Base-by-base conservation (phyloP, 2,888 invertebrate species). In the Caenorhabditis uteleia region DNA sequence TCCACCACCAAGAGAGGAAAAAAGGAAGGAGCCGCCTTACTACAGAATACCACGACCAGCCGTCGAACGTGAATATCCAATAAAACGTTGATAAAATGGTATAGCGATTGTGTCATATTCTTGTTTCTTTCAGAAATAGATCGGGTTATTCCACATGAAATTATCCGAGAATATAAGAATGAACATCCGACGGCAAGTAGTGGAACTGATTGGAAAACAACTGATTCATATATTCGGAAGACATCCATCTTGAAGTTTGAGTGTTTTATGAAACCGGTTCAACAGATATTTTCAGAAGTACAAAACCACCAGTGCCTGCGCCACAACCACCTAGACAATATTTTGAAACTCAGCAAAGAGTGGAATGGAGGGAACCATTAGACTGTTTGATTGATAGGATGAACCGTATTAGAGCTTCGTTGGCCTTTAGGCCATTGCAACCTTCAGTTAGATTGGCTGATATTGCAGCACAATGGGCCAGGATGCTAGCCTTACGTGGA, bases 381-480 rank as follows among this genome's bases (percentile, higher is more conserved):
- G 62, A 68, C 33, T 56, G 59, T 27, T 21, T 68, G 10, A 58
- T 68, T 25, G 51, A 56, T 43, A 46, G 56, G 23, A 62, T 68
- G 33, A 68, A 68, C 23, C 31, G 33, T 18, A 53, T 68, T n/a
- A 36, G 68, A 26, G n/a, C 8, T 12, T 43, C 51, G 3, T 33
- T 48, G 29, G 57, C 54, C 16, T 55, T 58, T 39, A 54, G 39
- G n/a, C 56, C 55, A 26, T 40, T 71, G 1, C 55, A 68, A 18
- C 68, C 66, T 2, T 66, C 62, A 6, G 57, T 68, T 3, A 23
- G 64, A 38, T 39, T 71, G 5, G 71, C 71, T 21, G 64, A 62
- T 45, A 61, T 59, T 40, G 66, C 71, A 4, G 68, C 68, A 7
- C 45, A 61, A 27, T 71, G 71, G 71, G 71, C 71, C 2, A 48